Evolutionary conservation across 2,113 vertebrate genomes (phyloP), one percentile per base, ranked within the genome.

Genomic region (Spea bombifrons): DNA sequence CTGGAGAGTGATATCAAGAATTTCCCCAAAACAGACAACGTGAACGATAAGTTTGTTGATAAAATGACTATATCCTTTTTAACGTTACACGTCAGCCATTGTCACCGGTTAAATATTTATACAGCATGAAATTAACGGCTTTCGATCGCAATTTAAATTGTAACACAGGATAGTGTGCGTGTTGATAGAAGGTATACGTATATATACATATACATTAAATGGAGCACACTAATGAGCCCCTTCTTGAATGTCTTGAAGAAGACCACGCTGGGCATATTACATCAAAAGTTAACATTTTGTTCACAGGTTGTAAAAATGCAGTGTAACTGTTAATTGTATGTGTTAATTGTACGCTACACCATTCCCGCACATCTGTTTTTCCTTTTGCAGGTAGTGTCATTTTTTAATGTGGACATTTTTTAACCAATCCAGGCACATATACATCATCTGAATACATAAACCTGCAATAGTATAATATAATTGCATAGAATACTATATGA

Each of bases 1-100:
- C 89, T 99, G 9, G 96, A 98, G 89, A 93, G 86, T 5, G 94
- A 97, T 86, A 94, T 98, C 8, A 74, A 92, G 86, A 96, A 93
- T 63, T 98, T 98, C 83, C 93, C 95, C 0, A 90, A 97, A 85
- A 90, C 84, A 3, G 91, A 96, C 8, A 93, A 96, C 76, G 83
- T 83, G 1, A 90, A 90, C n/a, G 97, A 99, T 88, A 98, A 95
- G 90, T 99, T 99, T 90, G 94, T 99, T 44, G 93, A 96, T 85
- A 99, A 98, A 86, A 95, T 99, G 96, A 94, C 84, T 8, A 99
- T 99, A 99, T 99, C 97, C 97, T 99, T 99, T 94, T 61, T 61
- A 81, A 46, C 17, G 47, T 69, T 69, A 48, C 50, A 47, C 66
- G 61, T 76, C 49, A 59, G 47, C 8, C 49, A 49, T 47, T 43